A percentile compares a stretch with the other conserved stretches of the same genome.
phyloP scores from a whole-genome alignment of 2,888 invertebrate species.

The Cataglyphis cursor region DNA sequence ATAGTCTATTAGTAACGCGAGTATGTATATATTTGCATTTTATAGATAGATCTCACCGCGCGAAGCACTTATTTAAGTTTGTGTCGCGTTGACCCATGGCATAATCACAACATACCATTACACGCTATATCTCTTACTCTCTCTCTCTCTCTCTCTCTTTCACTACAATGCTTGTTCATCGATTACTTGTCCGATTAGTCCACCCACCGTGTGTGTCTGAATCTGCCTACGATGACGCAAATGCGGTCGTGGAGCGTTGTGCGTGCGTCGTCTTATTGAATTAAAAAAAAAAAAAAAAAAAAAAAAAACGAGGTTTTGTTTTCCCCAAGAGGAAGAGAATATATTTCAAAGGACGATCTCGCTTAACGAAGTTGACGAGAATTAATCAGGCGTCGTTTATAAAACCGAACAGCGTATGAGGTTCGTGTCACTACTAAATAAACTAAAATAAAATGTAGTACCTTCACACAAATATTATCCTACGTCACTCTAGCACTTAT shows the following conservation, averaged over 20 bases:
- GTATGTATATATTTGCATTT: neutral
- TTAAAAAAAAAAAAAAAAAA: neutral
- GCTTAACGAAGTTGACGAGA: neutral
- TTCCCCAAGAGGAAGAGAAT: neutral
- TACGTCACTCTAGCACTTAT: neutral
- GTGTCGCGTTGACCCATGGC: slow-evolving; percentile 44
- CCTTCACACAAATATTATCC: neutral
- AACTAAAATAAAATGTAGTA: neutral
- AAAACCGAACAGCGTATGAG: neutral
- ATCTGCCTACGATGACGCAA: slow-evolving; percentile 50
- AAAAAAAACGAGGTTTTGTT: neutral
- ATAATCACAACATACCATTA: slow-evolving; percentile 49
- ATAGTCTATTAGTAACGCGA: neutral
- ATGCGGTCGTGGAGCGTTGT: slow-evolving; percentile 27
- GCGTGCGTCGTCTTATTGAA: slow-evolving; percentile 15
- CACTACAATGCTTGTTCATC: slow-evolving; percentile 40
- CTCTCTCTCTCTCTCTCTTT: neutral
- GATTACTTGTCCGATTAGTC: slow-evolving; percentile 50
- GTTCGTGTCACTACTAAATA: neutral
- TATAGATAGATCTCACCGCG: neutral
- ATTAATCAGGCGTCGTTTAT: neutral
- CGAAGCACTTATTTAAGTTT: slow-evolving; percentile 2
- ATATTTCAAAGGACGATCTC: slow-evolving; percentile 1
- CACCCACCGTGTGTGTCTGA: slow-evolving; percentile 48
- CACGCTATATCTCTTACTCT: neutral